Evolutionary conservation across 2,888 invertebrate genomes (phyloP), one percentile per base, ranked within the genome.

Genomic region (Bimastos eiseni): DNA sequence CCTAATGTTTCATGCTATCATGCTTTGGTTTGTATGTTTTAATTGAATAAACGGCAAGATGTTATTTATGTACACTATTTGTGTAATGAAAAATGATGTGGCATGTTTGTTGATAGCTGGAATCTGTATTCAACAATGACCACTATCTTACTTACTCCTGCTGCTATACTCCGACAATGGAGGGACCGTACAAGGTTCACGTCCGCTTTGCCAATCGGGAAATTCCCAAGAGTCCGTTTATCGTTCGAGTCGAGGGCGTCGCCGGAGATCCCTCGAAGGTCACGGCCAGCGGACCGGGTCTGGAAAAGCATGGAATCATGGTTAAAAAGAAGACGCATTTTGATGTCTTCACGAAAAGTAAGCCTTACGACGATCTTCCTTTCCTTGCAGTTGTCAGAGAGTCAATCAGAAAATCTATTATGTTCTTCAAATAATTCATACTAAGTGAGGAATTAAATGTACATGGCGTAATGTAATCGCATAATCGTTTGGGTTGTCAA

Each of bases 201-300:
- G 96, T 98, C 36, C 96, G 96, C 94, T 97, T 96, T 94, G 96
- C 97, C 89, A 97, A 96, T 37, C 96, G 97, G 92, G 97, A 97
- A 94, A 97, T 97, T 92, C 97, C 97, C 90, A 97, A 97, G 94
- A 97, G 97, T 93, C 98, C 98, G 13, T 98, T 97, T 95, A 95
- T 95, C 91, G 97, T 97, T 4, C 95, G 96, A 92, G 97, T 97
- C 5, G 97, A 97, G 93, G 97, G 97, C 70, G 96, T 97, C 93
- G 97, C 97, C 88, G 97, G 97, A 15, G 97, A 97, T 95, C 96
- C 97, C 36, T 91, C n/a, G 36, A 97, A 97, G 95, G 97, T 97
- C 0, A 97, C 97, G 44, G 97, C 97, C 6, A 96, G 96, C 49
- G 97, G 98, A 0, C 97, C 97, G 17, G 98, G 97, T 90, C 95